phyloP scores from a whole-genome alignment of 2,113 vertebrate species.

The Nothobranchius kuhntae region DNA sequence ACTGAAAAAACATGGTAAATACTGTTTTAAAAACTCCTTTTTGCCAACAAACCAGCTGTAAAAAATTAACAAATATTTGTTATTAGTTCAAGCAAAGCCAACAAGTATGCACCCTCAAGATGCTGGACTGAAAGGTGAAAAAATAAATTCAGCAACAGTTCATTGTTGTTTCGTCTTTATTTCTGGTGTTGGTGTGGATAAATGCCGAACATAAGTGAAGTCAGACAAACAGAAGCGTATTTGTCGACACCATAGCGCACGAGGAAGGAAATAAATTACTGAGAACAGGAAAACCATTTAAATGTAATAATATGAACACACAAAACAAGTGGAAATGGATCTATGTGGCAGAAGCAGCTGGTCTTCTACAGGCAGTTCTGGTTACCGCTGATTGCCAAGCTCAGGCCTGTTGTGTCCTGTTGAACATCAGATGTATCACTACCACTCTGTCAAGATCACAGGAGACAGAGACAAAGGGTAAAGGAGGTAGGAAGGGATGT shows the following conservation, averaged over 20 bases:
- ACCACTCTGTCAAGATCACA: constrained; percentile 10
- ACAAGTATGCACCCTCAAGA: not conserved
- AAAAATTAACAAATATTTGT: not conserved
- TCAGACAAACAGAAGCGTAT: constrained; percentile 23
- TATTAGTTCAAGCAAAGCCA: not conserved
- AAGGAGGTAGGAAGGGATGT: constrained; percentile 17
- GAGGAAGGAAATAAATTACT: constrained; percentile 14
- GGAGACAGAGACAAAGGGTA: constrained; percentile 41
- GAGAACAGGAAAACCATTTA: constrained; percentile 26
- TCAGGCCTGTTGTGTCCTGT: constrained; percentile 1
- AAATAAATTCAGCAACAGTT: not conserved
- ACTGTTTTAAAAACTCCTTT: no score
- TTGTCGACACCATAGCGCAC: constrained; percentile 27
- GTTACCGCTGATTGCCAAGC: constrained; percentile 8
- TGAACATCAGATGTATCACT: constrained; percentile 17
- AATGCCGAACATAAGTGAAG: not conserved
- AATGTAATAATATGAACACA: not conserved
- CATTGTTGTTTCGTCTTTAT: constrained; percentile 1
- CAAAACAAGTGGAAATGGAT: constrained; percentile 10
- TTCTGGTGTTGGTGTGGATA: not conserved
- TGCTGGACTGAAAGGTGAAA: not conserved
- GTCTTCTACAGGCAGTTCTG: constrained; percentile 13
- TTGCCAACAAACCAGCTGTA: no score
- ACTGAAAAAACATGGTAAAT: no score
- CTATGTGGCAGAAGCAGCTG: constrained; percentile 7